phyloP scores from a whole-genome alignment of 64 coral and sea anemone genomes.

The Catalaphyllia jardinei region DNA sequence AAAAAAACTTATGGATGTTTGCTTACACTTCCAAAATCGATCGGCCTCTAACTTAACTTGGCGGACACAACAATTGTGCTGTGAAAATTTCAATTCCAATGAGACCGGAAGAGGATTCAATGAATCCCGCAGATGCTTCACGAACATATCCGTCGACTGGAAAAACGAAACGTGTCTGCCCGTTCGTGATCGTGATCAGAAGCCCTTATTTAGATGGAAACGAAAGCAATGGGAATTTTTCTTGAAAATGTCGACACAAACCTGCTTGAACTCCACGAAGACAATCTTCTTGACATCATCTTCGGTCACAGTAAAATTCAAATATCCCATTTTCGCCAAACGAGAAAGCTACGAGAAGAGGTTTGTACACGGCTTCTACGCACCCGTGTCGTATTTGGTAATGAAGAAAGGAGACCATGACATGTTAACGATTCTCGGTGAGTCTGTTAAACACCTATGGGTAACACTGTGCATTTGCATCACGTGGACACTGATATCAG shows the following conservation, averaged over 20 bases:
- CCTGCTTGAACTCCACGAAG: neutral
- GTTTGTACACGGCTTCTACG: neutral
- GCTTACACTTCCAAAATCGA: neutral
- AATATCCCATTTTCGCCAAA: neutral
- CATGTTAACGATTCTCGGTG: neutral
- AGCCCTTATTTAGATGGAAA: neutral
- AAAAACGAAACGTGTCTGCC: neutral
- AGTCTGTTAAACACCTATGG: neutral
- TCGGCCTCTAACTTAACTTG: neutral
- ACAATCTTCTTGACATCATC: neutral
- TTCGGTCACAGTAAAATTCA: neutral
- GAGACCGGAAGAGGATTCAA: neutral
- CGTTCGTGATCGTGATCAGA: neutral
- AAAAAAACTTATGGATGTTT: neutral
- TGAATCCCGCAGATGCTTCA: neutral
- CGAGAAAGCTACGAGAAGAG: neutral
- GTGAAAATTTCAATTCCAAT: neutral
- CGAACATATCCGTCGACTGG: neutral
- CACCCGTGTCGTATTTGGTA: neutral
- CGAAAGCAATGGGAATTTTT: neutral
- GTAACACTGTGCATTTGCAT: neutral
- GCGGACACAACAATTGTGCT: neutral
- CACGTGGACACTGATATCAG: conserved; percentile 1
- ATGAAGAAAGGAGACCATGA: neutral
- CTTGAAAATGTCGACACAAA: neutral